Percentiles rank a stretch among this genome's conserved stretches.
Evolutionary conservation across 1,140 invertebrate species (phyloP).

Genomic region (Watersipora subatra): DNA sequence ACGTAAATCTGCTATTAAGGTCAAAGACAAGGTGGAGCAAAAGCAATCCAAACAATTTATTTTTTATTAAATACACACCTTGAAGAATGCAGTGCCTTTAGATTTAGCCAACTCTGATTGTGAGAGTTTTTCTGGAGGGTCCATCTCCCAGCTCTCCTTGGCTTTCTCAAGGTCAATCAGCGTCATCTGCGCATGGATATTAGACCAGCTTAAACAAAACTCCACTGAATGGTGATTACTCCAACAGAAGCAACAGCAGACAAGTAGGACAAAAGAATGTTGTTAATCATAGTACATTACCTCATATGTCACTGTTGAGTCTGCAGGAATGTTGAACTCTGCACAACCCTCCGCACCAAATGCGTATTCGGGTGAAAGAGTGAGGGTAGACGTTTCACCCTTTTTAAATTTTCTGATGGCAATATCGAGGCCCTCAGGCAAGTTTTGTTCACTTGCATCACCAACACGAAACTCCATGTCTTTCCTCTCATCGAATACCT

Average conservation of each 20-base stretch:
- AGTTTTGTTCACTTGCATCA: slow-evolving; percentile 59
- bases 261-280: no score
- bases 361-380: slow-evolving; percentile 60
- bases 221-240: no score
- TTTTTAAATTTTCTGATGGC: slow-evolving; percentile 69
- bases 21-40: no score
- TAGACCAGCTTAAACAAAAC: no score
- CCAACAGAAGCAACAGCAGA: no score
- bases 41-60: no score
- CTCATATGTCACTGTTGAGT: slow-evolving; percentile 64
- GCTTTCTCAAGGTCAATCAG: slow-evolving; percentile 14
- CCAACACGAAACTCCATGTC: slow-evolving; percentile 71
- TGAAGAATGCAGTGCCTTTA: slow-evolving; percentile 83
- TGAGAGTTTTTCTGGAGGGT: slow-evolving; percentile 59
- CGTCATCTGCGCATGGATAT: background rate
- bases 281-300: no score
- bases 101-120: slow-evolving; percentile 70
- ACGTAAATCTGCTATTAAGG: no score
- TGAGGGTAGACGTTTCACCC: slow-evolving; percentile 63
- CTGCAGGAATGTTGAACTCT: slow-evolving; percentile 61
- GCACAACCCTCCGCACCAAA: slow-evolving; percentile 60
- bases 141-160: slow-evolving; percentile 67
- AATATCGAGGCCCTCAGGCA: slow-evolving; percentile 70
- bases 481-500: slow-evolving; percentile 57
- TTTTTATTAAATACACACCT: slow-evolving; percentile 48